A percentile compares a stretch with the other conserved stretches of the same genome.
phyloP scores from a whole-genome alignment of 1,140 invertebrate species.

The Drosophila subobscura region DNA sequence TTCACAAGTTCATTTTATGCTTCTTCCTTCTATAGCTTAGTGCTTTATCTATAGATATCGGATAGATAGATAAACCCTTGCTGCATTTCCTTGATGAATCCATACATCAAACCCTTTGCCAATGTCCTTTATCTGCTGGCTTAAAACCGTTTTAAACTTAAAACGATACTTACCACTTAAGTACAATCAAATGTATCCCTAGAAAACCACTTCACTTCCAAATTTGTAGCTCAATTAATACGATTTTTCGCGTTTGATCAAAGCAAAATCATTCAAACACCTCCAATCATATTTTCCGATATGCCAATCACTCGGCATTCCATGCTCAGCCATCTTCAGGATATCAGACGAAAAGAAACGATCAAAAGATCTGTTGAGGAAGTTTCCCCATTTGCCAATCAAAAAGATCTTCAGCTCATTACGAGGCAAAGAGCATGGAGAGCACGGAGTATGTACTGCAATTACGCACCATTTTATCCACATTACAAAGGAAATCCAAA shows the following conservation, averaged over 20 bases:
- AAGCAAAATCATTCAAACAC: not conserved
- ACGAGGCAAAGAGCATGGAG: too few species aligned
- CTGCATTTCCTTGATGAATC: too few species aligned
- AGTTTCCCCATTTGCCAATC: conserved; percentile 62
- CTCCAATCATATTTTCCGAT: conserved; percentile 3
- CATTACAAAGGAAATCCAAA: conserved; percentile 27
- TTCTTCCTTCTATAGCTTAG: not conserved
- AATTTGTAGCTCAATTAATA: not conserved
- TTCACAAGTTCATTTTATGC: not conserved
- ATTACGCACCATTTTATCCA: not conserved
- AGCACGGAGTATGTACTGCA: conserved; percentile 45
- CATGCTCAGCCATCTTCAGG: not conserved
- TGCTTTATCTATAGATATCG: too few species aligned
- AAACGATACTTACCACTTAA: too few species aligned
- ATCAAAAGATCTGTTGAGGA: conserved; percentile 44
- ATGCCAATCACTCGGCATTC: conserved; percentile 19
- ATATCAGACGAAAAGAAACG: conserved; percentile 7
- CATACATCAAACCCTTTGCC: too few species aligned
- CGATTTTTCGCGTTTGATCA: conserved; percentile 2
- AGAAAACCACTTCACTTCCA: too few species aligned
- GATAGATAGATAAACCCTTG: too few species aligned
- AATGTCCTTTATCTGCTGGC: too few species aligned
- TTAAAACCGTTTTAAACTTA: too few species aligned
- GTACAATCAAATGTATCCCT: too few species aligned
- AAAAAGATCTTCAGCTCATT: conserved; percentile 17